Base-by-base conservation (phyloP, 2,888 invertebrate genomes). In the Julus scanicus region DNA sequence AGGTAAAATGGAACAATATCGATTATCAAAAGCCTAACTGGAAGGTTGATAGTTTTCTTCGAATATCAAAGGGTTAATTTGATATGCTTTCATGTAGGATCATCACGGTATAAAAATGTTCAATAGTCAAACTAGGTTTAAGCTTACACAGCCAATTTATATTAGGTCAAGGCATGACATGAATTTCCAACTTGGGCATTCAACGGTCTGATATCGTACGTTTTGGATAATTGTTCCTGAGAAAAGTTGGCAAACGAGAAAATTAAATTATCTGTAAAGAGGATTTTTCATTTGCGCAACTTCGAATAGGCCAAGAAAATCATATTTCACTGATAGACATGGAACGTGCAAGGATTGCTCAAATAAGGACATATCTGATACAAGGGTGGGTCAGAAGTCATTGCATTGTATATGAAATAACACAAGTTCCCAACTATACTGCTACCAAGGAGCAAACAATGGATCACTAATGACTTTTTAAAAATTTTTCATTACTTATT, bases 241-340 rank as follows among this genome's bases (percentile, higher is more conserved):
- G 17, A 71, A 71, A 17, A 20, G 71, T 71, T 29, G 71, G 17
- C 71, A 71, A 71, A 71, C 71, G 20, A 71, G 71, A 9, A 29
- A 71, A 71, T 71, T 71, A 71, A 71, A 71, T 71, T 71, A 71
- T 29, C 71, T 4, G 71, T 29, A 71, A 71, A 71, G 71, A 71
- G 71, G 71, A 71, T 71, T 71, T 71, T 71, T 71, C 71, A 71
- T 71, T 71, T 71, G 71, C 71, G 71, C 71, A 71, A 71, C 71
- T 71, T 29, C 71, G 71, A 29, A 71, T 71, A 71, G 29, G 29
- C 71, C 71, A 71, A 71, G 71, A 71, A 71, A 71, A 71, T 71
- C 71, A 71, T 71, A 71, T 71, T 71, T 71, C 71, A 71, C 29
- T 71, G 71, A 71, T 71, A 71, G 71, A 71, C 20, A 71, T 71